phyloP scores from a whole-genome alignment of 2,888 invertebrate genomes.

The Agrilus cyanescens region DNA sequence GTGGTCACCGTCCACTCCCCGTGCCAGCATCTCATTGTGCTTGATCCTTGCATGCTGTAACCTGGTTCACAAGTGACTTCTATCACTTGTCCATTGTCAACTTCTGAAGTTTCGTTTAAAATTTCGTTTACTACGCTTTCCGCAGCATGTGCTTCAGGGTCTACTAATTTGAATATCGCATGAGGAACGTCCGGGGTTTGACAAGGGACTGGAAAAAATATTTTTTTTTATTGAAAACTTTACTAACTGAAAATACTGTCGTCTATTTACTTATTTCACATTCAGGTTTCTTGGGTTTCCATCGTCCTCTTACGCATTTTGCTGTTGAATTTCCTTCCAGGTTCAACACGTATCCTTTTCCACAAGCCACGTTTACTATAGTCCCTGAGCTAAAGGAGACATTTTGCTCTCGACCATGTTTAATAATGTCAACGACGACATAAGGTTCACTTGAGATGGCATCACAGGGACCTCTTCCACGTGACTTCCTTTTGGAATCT shows the following conservation, averaged over 20 bases:
- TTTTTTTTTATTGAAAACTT: neutral
- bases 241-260: neutral
- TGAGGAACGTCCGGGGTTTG: slow-evolving; percentile 57
- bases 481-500: slow-evolving; percentile 10
- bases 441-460: slow-evolving; percentile 51
- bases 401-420: slow-evolving; percentile 57
- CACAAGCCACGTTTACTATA: slow-evolving; percentile 62
- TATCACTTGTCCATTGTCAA: slow-evolving; percentile 59
- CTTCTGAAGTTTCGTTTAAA: slow-evolving; percentile 46
- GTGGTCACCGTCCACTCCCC: slow-evolving; percentile 71
- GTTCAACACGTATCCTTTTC: slow-evolving; percentile 65
- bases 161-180: slow-evolving; percentile 51
- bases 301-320: slow-evolving; percentile 70
- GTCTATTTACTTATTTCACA: slow-evolving; percentile 62
- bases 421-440: slow-evolving; percentile 57
- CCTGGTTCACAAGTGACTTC: slow-evolving; percentile 68
- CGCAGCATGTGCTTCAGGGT: slow-evolving; percentile 27
- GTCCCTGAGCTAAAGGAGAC: slow-evolving; percentile 66
- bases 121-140: slow-evolving; percentile 42
- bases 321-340: slow-evolving; percentile 61
- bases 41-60: slow-evolving; percentile 56
- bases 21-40: slow-evolving; percentile 63
- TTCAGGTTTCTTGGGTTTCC: slow-evolving; percentile 71
- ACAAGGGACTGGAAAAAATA: slow-evolving; percentile 50
- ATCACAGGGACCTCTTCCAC: slow-evolving; percentile 52